Percentiles rank a stretch among this genome's conserved stretches.
phyloP scores from a whole-genome alignment of 2,113 vertebrate species.

The Cercocebus atys region DNA sequence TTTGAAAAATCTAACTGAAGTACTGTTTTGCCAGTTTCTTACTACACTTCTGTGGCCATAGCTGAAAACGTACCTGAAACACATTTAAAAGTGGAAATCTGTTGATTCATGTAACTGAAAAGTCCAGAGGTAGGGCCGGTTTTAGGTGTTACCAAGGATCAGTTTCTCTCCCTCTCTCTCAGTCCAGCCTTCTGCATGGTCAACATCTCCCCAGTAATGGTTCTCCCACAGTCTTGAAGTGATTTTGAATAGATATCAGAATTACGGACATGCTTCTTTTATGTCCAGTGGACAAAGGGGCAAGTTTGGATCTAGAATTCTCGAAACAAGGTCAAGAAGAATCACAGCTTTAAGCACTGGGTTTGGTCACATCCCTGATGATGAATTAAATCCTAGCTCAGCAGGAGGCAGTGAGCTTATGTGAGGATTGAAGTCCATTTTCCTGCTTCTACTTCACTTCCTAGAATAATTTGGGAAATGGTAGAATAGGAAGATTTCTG shows the following conservation, averaged over 20 bases:
- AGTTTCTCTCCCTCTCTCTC: not conserved
- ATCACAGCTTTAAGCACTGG: not conserved
- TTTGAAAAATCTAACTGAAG: not conserved
- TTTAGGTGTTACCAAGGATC: not conserved
- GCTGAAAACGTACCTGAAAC: not conserved
- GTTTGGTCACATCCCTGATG: not conserved
- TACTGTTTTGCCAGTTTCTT: not conserved
- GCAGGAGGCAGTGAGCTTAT: not conserved
- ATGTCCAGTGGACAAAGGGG: not conserved
- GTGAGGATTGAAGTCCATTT: not conserved
- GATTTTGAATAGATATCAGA: not conserved
- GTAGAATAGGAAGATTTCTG: not conserved
- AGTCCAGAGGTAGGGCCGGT: not conserved
- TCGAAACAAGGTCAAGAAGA: not conserved
- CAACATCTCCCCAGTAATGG: not conserved
- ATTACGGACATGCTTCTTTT: not conserved
- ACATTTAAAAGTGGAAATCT: not conserved
- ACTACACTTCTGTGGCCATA: not conserved
- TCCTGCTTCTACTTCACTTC: not conserved
- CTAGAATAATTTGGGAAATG: not conserved
- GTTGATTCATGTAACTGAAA: not conserved
- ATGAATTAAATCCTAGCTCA: not conserved
- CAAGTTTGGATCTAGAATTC: not conserved
- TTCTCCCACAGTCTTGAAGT: not conserved
- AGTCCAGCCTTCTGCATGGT: not conserved